Evolutionary conservation across 2,113 vertebrate species (phyloP).

Genomic region (Rhinopomastus cyanomelas): DNA sequence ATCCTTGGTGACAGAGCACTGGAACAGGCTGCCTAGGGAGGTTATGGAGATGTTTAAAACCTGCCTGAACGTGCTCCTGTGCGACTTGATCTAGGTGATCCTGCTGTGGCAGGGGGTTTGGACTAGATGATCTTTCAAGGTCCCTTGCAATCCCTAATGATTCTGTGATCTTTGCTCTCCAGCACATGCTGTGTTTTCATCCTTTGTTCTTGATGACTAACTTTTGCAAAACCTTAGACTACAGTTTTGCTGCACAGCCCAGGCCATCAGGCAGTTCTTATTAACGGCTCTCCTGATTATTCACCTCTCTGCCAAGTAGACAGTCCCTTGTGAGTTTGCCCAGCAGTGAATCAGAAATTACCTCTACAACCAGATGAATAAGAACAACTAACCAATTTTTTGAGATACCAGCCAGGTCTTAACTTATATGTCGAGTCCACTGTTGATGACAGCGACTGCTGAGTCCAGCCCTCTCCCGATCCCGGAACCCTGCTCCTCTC

Average conservation of each 20-base stretch:
- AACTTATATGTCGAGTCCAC: fast-evolving
- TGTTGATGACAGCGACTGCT: background rate
- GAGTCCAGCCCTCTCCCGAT: too few species aligned
- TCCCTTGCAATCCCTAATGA: too few species aligned
- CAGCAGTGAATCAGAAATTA: background rate
- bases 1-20: too few species aligned
- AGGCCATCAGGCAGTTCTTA: background rate
- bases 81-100: too few species aligned
- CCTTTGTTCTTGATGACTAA: background rate
- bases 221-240: background rate
- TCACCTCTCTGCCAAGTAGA: background rate
- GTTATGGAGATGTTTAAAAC: too few species aligned
- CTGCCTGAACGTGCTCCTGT: too few species aligned
- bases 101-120: too few species aligned
- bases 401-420: background rate
- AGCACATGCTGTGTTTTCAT: background rate
- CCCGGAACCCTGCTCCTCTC: too few species aligned
- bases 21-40: too few species aligned
- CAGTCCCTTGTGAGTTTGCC: background rate
- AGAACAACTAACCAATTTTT: background rate
- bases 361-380: background rate
- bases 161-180: background rate
- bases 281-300: background rate
- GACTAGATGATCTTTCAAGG: too few species aligned
- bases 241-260: background rate